Conservation (phyloP, 2,888 invertebrate genomes). For the Augochlorella aurata region DNA sequence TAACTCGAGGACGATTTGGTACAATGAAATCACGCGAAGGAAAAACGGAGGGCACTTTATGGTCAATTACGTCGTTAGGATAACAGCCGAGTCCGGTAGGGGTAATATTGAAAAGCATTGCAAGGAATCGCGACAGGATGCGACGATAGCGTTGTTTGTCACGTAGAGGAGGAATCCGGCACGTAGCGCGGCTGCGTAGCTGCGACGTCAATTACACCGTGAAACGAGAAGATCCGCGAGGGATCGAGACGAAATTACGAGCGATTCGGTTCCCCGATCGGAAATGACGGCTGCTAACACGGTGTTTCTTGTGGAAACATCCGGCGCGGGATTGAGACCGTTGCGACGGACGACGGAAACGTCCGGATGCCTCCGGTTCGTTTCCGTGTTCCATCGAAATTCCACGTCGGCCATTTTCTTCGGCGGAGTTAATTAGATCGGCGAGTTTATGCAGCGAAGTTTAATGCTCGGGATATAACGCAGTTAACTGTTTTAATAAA, state of each 20-base stretch:
- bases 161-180: constrained; percentile 21
- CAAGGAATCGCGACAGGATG: not conserved
- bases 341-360: not conserved
- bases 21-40: not conserved
- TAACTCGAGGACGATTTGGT: not conserved
- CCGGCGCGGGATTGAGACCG: constrained; percentile 37
- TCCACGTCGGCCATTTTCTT: not conserved
- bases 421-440: not conserved
- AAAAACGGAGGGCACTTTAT: not conserved
- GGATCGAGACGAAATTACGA: constrained; percentile 38
- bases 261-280: constrained; percentile 39
- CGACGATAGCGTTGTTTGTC: not conserved
- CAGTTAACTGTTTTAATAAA: not conserved
- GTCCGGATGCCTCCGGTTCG: not conserved
- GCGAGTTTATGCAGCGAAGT: not conserved
- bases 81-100: constrained; percentile 12
- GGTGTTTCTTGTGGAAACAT: constrained; percentile 29
- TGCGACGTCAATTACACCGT: constrained; percentile 34
- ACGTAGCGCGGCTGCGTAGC: not conserved
- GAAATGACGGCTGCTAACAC: constrained; percentile 30
- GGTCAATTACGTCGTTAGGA: constrained; percentile 12
- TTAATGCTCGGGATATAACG: not conserved
- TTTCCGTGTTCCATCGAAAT: constrained; percentile 19
- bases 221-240: constrained; percentile 30
- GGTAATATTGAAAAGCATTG: not conserved